Evolutionary conservation across 1,140 invertebrate genomes (phyloP), one percentile per base, ranked within the genome.

Genomic region (Akabosia matsudoensis): DNA sequence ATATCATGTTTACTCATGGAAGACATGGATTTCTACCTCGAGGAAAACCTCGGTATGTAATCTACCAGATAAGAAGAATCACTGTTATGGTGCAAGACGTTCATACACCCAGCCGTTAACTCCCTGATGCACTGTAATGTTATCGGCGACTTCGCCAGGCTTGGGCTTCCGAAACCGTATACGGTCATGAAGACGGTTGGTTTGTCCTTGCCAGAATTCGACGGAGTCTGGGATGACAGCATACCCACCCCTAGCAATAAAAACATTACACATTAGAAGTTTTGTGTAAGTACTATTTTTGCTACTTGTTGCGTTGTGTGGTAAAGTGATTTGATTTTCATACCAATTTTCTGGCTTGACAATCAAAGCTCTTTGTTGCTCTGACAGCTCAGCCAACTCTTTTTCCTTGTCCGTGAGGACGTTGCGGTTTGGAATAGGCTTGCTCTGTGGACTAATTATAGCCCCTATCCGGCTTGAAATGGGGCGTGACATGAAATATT

Each of bases 161-260:
- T 83, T 84, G 14, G 83, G 86, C 82, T 84, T 88, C 73, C 92
- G 87, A 83, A 98, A 98, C 75, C 89, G 88, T 70, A 98, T 94
- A 80, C 97, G 88, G 84, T 99, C 97, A 85, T 98, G 96, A 0
- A 98, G 86, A 67, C 97, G 88, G 86, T 95, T 92, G 22, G 90
- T 92, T 84, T 98, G 96, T 0, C 97, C 97, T 87, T 98, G 96
- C 97, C 96, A 99, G 85, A 99, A 99, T 86, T 99, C 97, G 67
- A 97, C 88, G 10, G 86, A 83, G 75, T 88, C 86, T 37, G 97
- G 97, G 73, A 89, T 87, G 33, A 99, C 88, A 24, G 91, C 86
- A 82, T 92, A 98, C 28, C 96, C 96, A 78, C 96, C 95, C 95
- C 94, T 95, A 81, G 74, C 87, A 88, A 82, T 82, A 77, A 74